Percentiles rank a stretch among this genome's conserved stretches.
These are phyloP conservation scores for Rhysida immarginata DNA, from an alignment of 1,140 invertebrate species.

Conservation along the genomic window DNA sequence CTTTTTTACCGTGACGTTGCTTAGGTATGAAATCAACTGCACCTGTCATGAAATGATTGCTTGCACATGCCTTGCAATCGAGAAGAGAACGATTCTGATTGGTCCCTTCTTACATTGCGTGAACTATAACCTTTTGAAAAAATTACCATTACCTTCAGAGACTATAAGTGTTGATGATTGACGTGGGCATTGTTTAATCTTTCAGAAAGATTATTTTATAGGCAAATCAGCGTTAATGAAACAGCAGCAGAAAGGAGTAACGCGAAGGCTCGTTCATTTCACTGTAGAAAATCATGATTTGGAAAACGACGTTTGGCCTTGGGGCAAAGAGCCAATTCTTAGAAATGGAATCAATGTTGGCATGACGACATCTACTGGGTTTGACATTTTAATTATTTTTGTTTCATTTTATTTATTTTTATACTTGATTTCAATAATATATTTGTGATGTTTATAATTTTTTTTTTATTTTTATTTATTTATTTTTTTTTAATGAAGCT, in stretches of 20 bases:
- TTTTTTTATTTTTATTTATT: neutral
- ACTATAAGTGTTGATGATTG: too few species aligned
- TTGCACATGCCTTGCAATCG: too few species aligned
- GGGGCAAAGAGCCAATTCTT: constrained; percentile 40
- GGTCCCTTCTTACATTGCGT: too few species aligned
- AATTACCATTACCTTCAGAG: too few species aligned
- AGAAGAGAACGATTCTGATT: too few species aligned
- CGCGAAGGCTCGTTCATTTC: constrained; percentile 34
- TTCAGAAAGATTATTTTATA: constrained; percentile 29
- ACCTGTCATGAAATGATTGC: too few species aligned
- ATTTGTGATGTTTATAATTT: neutral
- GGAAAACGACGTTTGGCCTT: constrained; percentile 40
- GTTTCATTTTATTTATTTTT: constrained; percentile 48
- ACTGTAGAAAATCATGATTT: constrained; percentile 36
- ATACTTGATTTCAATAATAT: neutral
- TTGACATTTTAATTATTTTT: constrained; percentile 20
- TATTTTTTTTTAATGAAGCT: constrained; percentile 33
- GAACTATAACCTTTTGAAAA: too few species aligned
- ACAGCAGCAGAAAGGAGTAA: constrained; percentile 35
- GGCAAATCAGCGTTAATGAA: constrained; percentile 35
- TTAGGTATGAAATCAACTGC: too few species aligned
- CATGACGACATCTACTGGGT: constrained; percentile 36
- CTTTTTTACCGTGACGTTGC: too few species aligned
- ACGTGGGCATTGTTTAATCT: too few species aligned
- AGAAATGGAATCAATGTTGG: constrained; percentile 26